phyloP scores from a whole-genome alignment of 2,888 invertebrate species.

The Spicauda simplicius region DNA sequence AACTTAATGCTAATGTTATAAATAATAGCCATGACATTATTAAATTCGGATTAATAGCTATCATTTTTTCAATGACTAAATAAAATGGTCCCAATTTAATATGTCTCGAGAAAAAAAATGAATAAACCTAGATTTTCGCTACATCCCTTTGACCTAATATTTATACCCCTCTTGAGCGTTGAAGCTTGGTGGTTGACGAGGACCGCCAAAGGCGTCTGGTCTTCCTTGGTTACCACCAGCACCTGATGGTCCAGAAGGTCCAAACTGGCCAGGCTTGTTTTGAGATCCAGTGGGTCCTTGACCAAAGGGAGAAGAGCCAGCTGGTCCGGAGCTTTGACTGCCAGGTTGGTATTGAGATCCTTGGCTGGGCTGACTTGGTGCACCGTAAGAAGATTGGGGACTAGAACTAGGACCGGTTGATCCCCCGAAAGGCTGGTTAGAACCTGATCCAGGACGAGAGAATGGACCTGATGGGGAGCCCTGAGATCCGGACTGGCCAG shows the following conservation, averaged over 20 bases:
- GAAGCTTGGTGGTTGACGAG: constrained; percentile 77
- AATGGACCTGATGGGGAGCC: constrained; percentile 18
- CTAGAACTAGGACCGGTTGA: constrained; percentile 19
- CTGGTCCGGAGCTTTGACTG: constrained; percentile 26
- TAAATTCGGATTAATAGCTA: constrained; percentile 8
- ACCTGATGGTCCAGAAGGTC: constrained; percentile 30
- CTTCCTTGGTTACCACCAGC: constrained; percentile 33
- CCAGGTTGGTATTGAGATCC: constrained; percentile 29
- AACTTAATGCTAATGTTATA: constrained; percentile 5
- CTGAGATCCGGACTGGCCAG: constrained; percentile 33
- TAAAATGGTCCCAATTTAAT: constrained; percentile 1
- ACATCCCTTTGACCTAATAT: constrained; percentile 67
- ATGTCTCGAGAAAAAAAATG: constrained; percentile 7
- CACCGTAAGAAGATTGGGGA: constrained; percentile 5
- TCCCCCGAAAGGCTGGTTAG: constrained; percentile 39
- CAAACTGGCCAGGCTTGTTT: constrained; percentile 26
- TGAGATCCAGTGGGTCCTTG: constrained; percentile 38
- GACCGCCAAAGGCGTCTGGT: constrained; percentile 58
- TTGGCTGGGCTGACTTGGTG: constrained; percentile 28
- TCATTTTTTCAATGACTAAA: constrained; percentile 10
- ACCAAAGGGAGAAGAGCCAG: constrained; percentile 38
- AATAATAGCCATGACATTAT: constrained; percentile 18
- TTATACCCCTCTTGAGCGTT: constrained; percentile 75
- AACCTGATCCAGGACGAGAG: constrained; percentile 29
- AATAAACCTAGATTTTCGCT: constrained; percentile 48